Evolutionary conservation across 1,140 invertebrate genomes (phyloP).

Genomic region (Aphelinus certus): DNA sequence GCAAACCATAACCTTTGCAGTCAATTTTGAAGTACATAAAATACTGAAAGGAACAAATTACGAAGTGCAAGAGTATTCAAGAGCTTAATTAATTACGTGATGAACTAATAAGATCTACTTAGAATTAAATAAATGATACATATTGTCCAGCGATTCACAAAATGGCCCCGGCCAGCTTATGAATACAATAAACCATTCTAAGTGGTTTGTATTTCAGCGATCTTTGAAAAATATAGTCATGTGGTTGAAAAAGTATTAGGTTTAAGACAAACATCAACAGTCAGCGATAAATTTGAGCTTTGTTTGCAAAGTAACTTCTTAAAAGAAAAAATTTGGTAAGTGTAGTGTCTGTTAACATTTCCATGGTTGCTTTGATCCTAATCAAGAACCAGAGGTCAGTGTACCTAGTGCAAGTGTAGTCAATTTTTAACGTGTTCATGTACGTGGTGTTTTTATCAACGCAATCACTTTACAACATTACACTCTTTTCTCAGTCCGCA

Average conservation of each 20-base stretch:
- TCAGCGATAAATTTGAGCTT: conserved; percentile 32
- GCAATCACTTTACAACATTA: conserved; percentile 58
- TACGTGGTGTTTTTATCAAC: conserved; percentile 51
- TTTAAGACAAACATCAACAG: conserved; percentile 62
- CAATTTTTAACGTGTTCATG: conserved; percentile 45
- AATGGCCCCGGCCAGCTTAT: conserved; percentile 51
- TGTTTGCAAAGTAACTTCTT: conserved; percentile 35
- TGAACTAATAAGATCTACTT: conserved; percentile 41
- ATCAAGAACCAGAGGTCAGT: conserved; percentile 60
- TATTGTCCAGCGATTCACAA: conserved; percentile 51
- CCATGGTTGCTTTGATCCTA: conserved; percentile 53
- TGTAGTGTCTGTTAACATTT: conserved; percentile 34
- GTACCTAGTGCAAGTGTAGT: conserved; percentile 46
- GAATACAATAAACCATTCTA: conserved; percentile 54
- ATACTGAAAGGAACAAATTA: conserved; percentile 42
- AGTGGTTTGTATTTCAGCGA: conserved; percentile 49
- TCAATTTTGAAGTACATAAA: conserved; percentile 13
- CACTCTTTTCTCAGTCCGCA: conserved; percentile 57
- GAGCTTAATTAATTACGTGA: conserved; percentile 25
- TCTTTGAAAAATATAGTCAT: conserved; percentile 64
- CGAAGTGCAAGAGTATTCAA: conserved; percentile 45
- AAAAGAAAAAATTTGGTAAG: conserved; percentile 29
- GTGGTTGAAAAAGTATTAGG: conserved; percentile 51
- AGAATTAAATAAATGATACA: conserved; percentile 32
- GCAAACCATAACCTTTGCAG: conserved; percentile 3